Conservation (phyloP, 2,888 invertebrate species). For the Cosmopolites sordidus region DNA sequence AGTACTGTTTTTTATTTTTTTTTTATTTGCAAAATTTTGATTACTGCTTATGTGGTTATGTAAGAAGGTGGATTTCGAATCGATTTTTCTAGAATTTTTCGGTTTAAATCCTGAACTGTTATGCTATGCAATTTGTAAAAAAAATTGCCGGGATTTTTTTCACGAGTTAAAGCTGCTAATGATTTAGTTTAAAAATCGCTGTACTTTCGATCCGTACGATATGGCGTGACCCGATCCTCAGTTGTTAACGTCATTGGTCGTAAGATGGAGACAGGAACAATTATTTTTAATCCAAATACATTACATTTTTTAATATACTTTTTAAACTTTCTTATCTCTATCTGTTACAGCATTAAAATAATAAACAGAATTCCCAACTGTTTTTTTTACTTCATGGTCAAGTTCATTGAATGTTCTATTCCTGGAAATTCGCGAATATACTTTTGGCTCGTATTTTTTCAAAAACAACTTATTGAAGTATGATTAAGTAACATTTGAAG, state of each 20-base stretch:
- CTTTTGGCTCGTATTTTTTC: too few relatives aligned
- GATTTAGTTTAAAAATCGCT: conserved; percentile 13
- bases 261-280: conserved; percentile 13
- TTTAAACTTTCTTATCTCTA: too few relatives aligned
- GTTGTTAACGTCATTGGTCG: conserved; percentile 3
- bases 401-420: too few relatives aligned
- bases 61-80: conserved; percentile 14
- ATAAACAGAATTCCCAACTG: too few relatives aligned
- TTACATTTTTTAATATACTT: too few relatives aligned
- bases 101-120: not conserved
- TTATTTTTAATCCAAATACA: too few relatives aligned
- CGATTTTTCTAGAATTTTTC: conserved; percentile 17
- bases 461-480: too few relatives aligned
- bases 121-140: too few relatives aligned
- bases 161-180: too few relatives aligned
- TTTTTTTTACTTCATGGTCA: too few relatives aligned
- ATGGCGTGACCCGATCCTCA: conserved; percentile 23
- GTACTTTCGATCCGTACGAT: conserved; percentile 28
- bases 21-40: not conserved
- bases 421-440: too few relatives aligned
- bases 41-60: conserved; percentile 4
- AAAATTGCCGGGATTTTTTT: not conserved
- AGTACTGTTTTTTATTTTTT: not conserved
- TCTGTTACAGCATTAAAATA: too few relatives aligned
- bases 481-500: not conserved